Percentiles rank a stretch among this genome's conserved stretches.
phyloP scores from a whole-genome alignment of 2,797 vertebrate species.

The Apogon hyalosoma region DNA sequence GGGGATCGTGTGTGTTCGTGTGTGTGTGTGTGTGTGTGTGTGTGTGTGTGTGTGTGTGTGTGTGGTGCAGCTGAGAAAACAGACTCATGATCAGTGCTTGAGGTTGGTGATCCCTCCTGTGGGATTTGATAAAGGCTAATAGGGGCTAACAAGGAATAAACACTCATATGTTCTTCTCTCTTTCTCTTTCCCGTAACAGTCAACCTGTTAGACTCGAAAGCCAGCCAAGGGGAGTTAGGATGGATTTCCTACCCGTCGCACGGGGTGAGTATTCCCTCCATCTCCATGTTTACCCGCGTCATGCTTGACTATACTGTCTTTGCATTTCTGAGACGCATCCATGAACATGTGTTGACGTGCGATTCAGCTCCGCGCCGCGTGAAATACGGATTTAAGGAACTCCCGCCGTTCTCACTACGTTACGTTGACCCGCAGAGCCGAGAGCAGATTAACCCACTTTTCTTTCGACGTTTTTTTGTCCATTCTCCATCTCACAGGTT shows the following conservation, averaged over 20 bases:
- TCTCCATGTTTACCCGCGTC: conserved; percentile 27
- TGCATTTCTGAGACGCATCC: conserved; percentile 28
- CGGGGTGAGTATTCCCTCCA: conserved; percentile 89
- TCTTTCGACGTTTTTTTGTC: conserved; percentile 51
- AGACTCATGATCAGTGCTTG: conserved; percentile 67
- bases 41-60: conserved; percentile 39
- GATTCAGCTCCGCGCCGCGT: conserved; percentile 23
- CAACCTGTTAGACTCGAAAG: conserved; percentile 98
- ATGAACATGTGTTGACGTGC: conserved; percentile 8
- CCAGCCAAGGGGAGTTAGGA: conserved; percentile 97
- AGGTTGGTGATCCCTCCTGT: conserved; percentile 70
- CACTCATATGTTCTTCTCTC: conserved; percentile 80
- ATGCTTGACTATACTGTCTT: conserved; percentile 22
- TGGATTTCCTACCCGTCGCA: conserved; percentile 98
- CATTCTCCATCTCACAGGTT: conserved; percentile 57
- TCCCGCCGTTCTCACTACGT: conserved; percentile 50
- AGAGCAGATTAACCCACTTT: conserved; percentile 75
- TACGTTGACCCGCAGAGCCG: conserved; percentile 55
- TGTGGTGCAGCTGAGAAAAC: conserved; percentile 85
- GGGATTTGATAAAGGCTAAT: conserved; percentile 74
- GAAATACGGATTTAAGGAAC: conserved; percentile 49
- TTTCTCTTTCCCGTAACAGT: conserved; percentile 86
- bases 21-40: conserved; percentile 29
- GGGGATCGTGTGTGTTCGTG: conserved; percentile 20
- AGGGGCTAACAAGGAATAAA: conserved; percentile 81